Evolutionary conservation across 2,113 vertebrate species (phyloP).

Genomic region (Rafetus swinhoei): DNA sequence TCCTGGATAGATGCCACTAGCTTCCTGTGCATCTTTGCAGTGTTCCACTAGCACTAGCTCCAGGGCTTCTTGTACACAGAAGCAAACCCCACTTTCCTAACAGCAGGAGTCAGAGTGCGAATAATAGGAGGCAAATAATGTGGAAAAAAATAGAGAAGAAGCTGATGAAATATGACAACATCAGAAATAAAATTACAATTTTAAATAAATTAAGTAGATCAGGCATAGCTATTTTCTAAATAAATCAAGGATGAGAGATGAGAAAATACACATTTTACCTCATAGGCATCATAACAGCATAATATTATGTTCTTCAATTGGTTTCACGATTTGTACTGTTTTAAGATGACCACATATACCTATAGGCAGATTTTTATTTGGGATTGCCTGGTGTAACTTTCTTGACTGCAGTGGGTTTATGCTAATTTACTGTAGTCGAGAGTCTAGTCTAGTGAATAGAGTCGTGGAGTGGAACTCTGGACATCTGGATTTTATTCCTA

Average conservation of each 20-base stretch:
- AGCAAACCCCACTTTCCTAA: not conserved
- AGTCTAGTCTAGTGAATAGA: too few species aligned
- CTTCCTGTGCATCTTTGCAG: not conserved
- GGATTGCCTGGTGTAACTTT: too few species aligned
- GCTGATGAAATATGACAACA: not conserved
- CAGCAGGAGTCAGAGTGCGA: not conserved
- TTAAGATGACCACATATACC: not conserved
- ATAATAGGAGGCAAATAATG: not conserved
- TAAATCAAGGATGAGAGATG: too few species aligned
- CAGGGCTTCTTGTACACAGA: not conserved
- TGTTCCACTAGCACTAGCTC: not conserved
- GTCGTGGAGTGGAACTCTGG: too few species aligned
- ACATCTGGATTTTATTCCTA: too few species aligned
- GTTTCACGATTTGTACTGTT: not conserved
- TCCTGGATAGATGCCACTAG: not conserved
- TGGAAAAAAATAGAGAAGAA: not conserved
- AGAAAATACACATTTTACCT: not conserved
- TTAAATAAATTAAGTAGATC: not conserved
- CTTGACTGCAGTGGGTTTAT: too few species aligned
- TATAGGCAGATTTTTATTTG: not conserved
- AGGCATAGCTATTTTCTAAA: too few species aligned
- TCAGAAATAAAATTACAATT: not conserved
- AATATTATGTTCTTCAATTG: accelerated
- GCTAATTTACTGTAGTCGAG: too few species aligned
- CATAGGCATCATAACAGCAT: not conserved